Evolutionary conservation across 2,113 vertebrate genomes (phyloP), one percentile per base, ranked within the genome.

Genomic region (Oxygymnocypris stewartii): DNA sequence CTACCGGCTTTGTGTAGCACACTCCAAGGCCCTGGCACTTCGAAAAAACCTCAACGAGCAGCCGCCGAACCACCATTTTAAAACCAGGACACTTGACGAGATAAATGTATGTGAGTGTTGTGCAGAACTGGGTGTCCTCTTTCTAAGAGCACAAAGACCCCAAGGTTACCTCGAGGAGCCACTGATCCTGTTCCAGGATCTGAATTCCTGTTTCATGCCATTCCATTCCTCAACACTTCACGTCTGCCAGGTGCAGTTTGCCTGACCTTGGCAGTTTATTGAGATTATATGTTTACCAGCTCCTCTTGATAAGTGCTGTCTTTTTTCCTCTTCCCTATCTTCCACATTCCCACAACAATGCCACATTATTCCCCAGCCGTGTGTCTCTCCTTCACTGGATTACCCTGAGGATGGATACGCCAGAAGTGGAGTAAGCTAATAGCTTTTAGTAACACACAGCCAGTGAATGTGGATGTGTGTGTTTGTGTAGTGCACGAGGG

Each of bases 181-280:
- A 93, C 93, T 94, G 93, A 94, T 94, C 91, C 78, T 23, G 37
- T 91, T 94, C 94, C 93, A 94, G 89, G 59, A 82, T 87, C 90
- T 86, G 89, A 90, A 89, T 91, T 93, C 91, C 90, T 90, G 83
- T 92, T 88, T 88, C 88, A 87, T 92, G 84, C 90, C 25, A 3
- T 88, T 87, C 89, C 90, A 82, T 67, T 86, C 61, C 84, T 84
- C 80, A 82, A 89, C 83, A 84, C 87, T 82, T 87, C 82, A 82
- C 37, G 82, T 86, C 75, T 87, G 87, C 81, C 89, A 93, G 90
- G 91, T 92, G 90, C 90, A 81, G 74, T 82, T 89, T 69, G 73
- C 87, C 61, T 90, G 90, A 91, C 92, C 90, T 90, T 90, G 88
- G 86, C 84, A 87, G 90, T 91, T 92, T 81, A 81, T 20, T 81